Percentiles rank a stretch among this genome's conserved stretches.
Conservation (phyloP, 2,888 invertebrate genomes). For the Heliconius cydno region DNA sequence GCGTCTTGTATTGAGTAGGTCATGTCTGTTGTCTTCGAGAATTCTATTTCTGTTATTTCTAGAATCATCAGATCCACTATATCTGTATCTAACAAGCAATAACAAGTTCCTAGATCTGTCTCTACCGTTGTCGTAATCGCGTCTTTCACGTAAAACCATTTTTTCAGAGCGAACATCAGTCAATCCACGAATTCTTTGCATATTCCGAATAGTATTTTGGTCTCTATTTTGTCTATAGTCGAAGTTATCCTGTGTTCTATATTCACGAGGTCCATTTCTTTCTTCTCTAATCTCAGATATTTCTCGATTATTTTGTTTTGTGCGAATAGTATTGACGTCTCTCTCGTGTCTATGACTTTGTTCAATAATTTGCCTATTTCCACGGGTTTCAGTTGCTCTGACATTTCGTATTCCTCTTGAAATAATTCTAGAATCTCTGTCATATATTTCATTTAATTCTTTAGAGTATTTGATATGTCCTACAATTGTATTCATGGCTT, state of each 20-base stretch:
- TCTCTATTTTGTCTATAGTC: background rate
- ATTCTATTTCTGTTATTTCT: background rate
- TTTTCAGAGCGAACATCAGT: background rate
- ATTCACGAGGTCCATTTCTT: conserved; percentile 6
- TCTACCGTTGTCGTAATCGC: background rate
- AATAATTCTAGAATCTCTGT: background rate
- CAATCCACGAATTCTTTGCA: background rate
- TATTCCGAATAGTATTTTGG: background rate
- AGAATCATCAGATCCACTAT: background rate
- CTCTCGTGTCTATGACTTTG: background rate
- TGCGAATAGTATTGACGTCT: background rate
- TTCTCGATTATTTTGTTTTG: background rate
- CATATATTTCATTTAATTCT: background rate
- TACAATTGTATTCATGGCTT: conserved; percentile 19
- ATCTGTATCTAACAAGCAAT: conserved; percentile 2
- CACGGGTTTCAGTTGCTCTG: background rate
- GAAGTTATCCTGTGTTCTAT: background rate
- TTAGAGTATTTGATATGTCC: conserved; percentile 12
- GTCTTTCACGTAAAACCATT: background rate
- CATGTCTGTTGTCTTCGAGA: background rate
- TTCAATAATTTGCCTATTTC: background rate
- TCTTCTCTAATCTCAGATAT: background rate
- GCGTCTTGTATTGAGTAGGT: background rate
- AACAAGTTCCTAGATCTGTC: background rate
- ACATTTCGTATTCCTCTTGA: background rate